These are phyloP conservation scores for Pomacea maculata DNA, from an alignment of 1,140 invertebrate genomes.

Conservation along the genomic window DNA sequence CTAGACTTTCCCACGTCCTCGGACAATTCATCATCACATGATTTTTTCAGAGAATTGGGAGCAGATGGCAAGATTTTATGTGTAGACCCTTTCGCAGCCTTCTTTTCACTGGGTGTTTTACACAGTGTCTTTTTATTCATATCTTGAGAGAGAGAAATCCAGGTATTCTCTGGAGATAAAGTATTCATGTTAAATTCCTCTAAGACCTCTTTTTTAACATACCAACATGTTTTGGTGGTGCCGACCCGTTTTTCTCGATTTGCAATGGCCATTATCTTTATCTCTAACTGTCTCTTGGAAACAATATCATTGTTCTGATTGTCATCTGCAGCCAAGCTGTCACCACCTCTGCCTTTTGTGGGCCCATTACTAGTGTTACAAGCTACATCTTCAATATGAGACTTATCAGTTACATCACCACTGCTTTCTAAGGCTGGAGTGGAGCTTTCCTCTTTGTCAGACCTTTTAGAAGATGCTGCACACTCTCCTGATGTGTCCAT, in stretches of 20 bases:
- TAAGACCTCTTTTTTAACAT: constrained; percentile 71
- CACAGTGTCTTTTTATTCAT: constrained; percentile 10
- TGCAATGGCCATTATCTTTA: constrained; percentile 68
- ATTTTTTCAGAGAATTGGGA: not conserved
- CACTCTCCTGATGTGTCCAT: constrained; percentile 28
- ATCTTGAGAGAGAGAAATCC: constrained; percentile 22
- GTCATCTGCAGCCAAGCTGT: constrained; percentile 20
- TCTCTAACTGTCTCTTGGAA: constrained; percentile 61
- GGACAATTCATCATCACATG: not conserved
- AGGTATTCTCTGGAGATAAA: constrained; percentile 48
- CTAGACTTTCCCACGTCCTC: not conserved
- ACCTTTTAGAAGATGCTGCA: not conserved
- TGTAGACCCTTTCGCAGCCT: not conserved
- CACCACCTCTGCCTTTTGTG: not conserved
- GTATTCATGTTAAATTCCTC: constrained; percentile 71
- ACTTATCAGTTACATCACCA: constrained; percentile 6
- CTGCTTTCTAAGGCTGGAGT: not conserved
- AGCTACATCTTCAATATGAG: not conserved
- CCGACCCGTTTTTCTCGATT: constrained; percentile 66
- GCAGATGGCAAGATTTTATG: not conserved
- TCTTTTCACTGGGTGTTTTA: not conserved
- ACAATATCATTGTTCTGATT: constrained; percentile 27
- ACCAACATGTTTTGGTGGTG: constrained; percentile 75
- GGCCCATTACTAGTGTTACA: constrained; percentile 1
- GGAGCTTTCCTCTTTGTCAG: not conserved